Base-by-base conservation (phyloP, 1,140 invertebrate genomes). In the Conopomorpha cramerella region DNA sequence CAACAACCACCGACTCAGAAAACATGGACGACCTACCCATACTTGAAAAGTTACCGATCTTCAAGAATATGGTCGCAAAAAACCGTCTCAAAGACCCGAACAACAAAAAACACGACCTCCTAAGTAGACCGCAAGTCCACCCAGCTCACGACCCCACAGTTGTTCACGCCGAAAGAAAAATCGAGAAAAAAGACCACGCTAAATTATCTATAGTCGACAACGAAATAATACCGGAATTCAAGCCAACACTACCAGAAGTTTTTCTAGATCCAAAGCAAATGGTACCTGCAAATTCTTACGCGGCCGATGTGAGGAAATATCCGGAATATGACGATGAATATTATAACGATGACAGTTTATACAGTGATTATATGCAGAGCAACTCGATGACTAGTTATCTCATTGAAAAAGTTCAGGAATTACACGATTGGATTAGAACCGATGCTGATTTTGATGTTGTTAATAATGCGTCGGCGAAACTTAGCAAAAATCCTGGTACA, bases 361-460 rank as follows among this genome's bases (percentile, higher is more conserved):
- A 72, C 13, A 62, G 71, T 13, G 67, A 76, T 41, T 76, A 76
- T 19, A 60, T 72, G 50, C 51, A 72, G 50, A 71, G 65, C 16
- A 73, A 71, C 11, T 51, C 62, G 0, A 70, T 76, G 64, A 70
- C 62, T 0, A 71, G 46, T 43, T 76, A 76, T 35, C 43, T 76
- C 11, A 71, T 76, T 26, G 70, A 80, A 38, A 73, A 80, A 39
- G 56, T 82, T 0, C 73, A 78, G 30, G 79, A 81, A 11, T 30
- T 81, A 0, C 68, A 81, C 35, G 71, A 79, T 39, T 81, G 79
- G 78, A 55, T 82, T 1, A 56, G 54, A 0, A 51, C 54, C 0
- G 70, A 76, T 41, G 48, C 66, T 0, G 66, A 73, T 38, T 55
- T 71, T 16, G 52, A 64, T 3, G 37, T 15, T 0, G 34, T 35